Evolutionary conservation across 1,140 invertebrate genomes (phyloP), one percentile per base, ranked within the genome.

Genomic region (Zaprionus capensis): DNA sequence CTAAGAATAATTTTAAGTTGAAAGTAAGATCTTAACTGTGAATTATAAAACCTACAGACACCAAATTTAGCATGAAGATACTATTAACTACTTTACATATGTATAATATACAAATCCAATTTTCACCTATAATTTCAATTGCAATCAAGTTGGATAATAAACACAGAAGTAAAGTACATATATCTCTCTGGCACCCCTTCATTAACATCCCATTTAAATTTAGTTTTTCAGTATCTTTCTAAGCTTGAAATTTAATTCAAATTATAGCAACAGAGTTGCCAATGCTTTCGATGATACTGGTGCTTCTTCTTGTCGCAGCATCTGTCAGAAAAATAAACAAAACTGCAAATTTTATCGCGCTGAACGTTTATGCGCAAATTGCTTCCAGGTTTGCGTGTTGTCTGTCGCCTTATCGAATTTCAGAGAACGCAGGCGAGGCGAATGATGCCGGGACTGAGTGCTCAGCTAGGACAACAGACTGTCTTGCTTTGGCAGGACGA

Each of bases 321-420:
- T 88, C 85, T 88, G 85, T 82, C 82, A 82, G 81, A 80, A 85
- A 85, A 90, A 90, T 90, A 90, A 90, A 90, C 85, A 90, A 84
- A 90, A 90, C 85, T 90, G 85, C 76, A 82, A 90, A 85, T 90
- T 90, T 90, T 90, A 90, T 90, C 85, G 85, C 81, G 61, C 73
- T 82, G 76, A 90, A 90, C 86, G 86, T 91, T 90, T 90, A 90
- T 85, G 82, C 86, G 88, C 85, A 91, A 90, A 90, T 90, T 91
- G 85, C 86, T 90, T 90, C 81, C 86, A 90, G 85, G 85, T 90
- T 90, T 90, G 76, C 71, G 70, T 78, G 84, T 41, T 72, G 71
- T 75, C 83, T 82, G 76, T 82, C 76, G 76, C 68, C 86, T 90
- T 90, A 90, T 90, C 85, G 85, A 90, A 82, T 90, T 90, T 90